Evolutionary conservation across 1,140 invertebrate genomes (phyloP).

Genomic region (Dermatophagoides farinae): DNA sequence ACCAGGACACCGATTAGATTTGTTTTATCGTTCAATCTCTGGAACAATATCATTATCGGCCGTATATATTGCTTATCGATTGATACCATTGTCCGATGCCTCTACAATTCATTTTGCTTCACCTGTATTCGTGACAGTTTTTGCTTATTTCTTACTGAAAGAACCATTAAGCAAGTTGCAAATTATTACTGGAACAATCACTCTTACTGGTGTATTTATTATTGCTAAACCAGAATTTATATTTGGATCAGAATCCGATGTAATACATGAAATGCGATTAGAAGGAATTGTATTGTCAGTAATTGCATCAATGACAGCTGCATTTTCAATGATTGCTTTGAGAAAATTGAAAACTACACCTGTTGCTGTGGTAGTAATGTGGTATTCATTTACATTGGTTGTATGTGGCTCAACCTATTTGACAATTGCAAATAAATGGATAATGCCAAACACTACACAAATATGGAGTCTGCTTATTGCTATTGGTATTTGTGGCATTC

Average conservation of each 20-base stretch:
- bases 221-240: conserved; percentile 33
- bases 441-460: conserved; percentile 49
- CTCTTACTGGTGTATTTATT: conserved; percentile 30
- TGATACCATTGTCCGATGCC: conserved; percentile 33
- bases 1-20: conserved; percentile 4
- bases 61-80: conserved; percentile 18
- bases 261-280: conserved; percentile 25
- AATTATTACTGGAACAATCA: conserved; percentile 28
- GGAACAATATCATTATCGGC: conserved; percentile 7
- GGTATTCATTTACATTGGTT: conserved; percentile 36
- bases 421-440: conserved; percentile 46
- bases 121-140: conserved; percentile 31
- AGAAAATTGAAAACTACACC: conserved; percentile 61
- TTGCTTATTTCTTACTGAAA: conserved; percentile 32
- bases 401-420: conserved; percentile 23
- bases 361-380: conserved; percentile 41
- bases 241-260: conserved; percentile 19
- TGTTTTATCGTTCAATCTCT: neutral
- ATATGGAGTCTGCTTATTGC: conserved; percentile 56
- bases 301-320: conserved; percentile 58
- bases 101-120: conserved; percentile 36
- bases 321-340: conserved; percentile 61
- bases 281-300: conserved; percentile 60
- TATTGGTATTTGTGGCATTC: conserved; percentile 59
- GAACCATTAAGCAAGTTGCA: conserved; percentile 33